These are phyloP conservation scores for Elymnias hypermnestra DNA, from an alignment of 1,140 invertebrate species.

Conservation along the genomic window DNA sequence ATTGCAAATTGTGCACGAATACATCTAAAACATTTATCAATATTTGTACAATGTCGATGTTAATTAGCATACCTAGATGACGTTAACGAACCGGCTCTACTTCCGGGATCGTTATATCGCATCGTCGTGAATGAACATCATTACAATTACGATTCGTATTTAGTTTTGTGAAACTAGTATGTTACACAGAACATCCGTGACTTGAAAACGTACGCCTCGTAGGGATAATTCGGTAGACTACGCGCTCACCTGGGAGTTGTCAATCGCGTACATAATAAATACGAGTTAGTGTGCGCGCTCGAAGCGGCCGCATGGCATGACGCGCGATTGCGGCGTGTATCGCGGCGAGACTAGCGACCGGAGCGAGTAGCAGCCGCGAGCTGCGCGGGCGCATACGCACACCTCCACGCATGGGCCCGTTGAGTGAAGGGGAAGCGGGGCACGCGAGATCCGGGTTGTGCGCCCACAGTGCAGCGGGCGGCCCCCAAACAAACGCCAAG, in stretches of 20 bases:
- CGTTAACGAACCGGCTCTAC: slow-evolving; percentile 65
- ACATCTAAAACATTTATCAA: slow-evolving; percentile 21
- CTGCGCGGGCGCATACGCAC: slow-evolving; percentile 43
- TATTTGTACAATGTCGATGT: slow-evolving; percentile 47
- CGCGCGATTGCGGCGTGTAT: slow-evolving; percentile 42
- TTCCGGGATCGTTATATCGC: slow-evolving; percentile 65
- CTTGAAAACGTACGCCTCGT: slow-evolving; percentile 9
- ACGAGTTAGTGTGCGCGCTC: slow-evolving; percentile 32
- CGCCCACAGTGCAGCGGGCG: slow-evolving; percentile 63
- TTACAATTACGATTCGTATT: slow-evolving; percentile 43
- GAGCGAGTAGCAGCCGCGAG: slow-evolving; percentile 30
- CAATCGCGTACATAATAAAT: slow-evolving; percentile 69
- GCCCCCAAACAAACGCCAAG: slow-evolving; percentile 55
- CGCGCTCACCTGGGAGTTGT: slow-evolving; percentile 69
- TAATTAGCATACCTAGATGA: slow-evolving; percentile 67
- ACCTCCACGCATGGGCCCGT: slow-evolving; percentile 52
- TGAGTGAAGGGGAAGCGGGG: slow-evolving; percentile 71
- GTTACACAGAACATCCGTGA: slow-evolving; percentile 26
- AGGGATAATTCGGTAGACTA: slow-evolving; percentile 22
- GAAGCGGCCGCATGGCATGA: slow-evolving; percentile 38
- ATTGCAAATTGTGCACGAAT: background rate
- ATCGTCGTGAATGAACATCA: slow-evolving; percentile 57
- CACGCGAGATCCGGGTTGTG: slow-evolving; percentile 65
- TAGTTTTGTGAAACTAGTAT: slow-evolving; percentile 28
- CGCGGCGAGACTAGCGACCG: slow-evolving; percentile 38